Conservation (phyloP, 2,797 vertebrate species). For the Cercopithecus petaurista region DNA sequence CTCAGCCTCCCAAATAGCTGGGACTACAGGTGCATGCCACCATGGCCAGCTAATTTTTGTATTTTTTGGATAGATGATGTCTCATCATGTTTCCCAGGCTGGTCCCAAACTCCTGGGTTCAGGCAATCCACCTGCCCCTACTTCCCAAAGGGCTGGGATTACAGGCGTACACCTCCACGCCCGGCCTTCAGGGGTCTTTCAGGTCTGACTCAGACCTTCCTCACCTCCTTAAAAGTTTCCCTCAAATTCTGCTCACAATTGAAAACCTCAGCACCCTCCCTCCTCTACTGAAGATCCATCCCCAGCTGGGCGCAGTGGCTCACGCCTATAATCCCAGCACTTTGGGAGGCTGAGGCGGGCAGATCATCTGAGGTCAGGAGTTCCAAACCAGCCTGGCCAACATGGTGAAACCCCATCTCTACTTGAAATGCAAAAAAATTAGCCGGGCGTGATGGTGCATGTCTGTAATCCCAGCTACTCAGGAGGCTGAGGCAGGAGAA, state of each 20-base stretch:
- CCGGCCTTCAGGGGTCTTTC: neutral
- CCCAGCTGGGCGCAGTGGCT: neutral
- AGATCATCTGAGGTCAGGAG: neutral
- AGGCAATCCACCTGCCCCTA: neutral
- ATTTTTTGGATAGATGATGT: neutral
- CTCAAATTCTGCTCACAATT: neutral
- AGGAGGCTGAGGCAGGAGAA: neutral
- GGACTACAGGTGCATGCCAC: neutral
- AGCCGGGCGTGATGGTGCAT: neutral
- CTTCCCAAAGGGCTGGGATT: neutral
- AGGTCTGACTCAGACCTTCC: neutral
- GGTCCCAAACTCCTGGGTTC: neutral
- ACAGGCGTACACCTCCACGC: neutral
- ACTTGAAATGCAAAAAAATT: neutral
- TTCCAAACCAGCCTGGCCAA: neutral
- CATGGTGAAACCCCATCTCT: neutral
- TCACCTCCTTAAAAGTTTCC: neutral
- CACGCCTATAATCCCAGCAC: neutral
- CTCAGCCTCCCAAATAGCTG: neutral
- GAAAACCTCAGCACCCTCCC: neutral
- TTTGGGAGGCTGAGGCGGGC: neutral
- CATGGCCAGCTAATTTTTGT: neutral
- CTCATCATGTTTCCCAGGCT: neutral
- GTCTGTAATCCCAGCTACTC: neutral
- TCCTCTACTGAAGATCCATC: neutral